Evolutionary conservation across 53 echinoderm and acorn worm species (phyloP).

Genomic region (Patiria pectinifera): DNA sequence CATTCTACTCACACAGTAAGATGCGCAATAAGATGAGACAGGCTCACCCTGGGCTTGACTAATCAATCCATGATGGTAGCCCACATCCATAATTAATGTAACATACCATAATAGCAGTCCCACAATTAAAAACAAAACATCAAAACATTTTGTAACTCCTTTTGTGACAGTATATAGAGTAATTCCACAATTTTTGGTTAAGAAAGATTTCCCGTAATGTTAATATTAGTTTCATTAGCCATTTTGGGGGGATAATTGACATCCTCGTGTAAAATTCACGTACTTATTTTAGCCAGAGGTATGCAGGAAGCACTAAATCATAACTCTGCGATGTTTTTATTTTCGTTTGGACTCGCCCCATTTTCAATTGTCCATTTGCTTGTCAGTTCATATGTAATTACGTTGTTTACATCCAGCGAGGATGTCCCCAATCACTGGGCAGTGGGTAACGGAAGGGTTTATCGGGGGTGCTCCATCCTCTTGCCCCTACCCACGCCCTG

Average conservation of each 20-base stretch:
- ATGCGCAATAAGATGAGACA: too few relatives aligned
- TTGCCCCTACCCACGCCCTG: conserved; percentile 23
- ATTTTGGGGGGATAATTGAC: too few relatives aligned
- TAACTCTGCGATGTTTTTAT: neutral
- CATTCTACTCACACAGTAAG: too few relatives aligned
- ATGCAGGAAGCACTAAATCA: neutral
- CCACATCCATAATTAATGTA: too few relatives aligned
- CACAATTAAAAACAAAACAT: too few relatives aligned
- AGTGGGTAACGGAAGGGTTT: conserved; percentile 42
- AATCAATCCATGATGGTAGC: too few relatives aligned
- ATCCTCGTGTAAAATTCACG: neutral
- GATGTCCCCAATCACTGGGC: conserved; percentile 32
- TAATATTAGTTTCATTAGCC: too few relatives aligned
- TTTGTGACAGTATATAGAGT: neutral
- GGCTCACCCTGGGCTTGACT: too few relatives aligned
- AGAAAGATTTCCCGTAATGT: too few relatives aligned
- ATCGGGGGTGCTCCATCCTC: conserved; percentile 14
- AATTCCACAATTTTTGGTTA: too few relatives aligned
- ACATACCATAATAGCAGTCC: too few relatives aligned
- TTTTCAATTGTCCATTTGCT: neutral
- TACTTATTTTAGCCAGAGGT: neutral
- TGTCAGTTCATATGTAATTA: neutral
- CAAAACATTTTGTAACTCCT: neutral
- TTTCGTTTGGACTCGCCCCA: conserved; percentile 4
- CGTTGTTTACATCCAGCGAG: conserved; percentile 31